These are phyloP conservation scores for Epistrophe eligans DNA, from an alignment of 2,888 invertebrate genomes.

Conservation along the genomic window DNA sequence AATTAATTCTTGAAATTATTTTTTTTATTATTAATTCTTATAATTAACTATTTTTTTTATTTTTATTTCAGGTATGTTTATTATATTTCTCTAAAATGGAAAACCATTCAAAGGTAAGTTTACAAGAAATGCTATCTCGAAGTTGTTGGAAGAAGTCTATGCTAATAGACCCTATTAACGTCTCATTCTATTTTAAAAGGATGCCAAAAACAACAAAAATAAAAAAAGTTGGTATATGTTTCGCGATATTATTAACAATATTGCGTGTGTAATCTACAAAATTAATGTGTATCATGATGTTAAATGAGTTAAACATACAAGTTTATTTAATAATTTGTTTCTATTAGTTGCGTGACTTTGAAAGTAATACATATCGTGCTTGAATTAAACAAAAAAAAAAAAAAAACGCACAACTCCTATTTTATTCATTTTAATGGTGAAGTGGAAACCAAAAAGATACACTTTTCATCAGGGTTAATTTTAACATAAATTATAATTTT, in stretches of 20 bases:
- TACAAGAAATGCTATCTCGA: background rate
- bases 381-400: background rate
- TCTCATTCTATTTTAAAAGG: background rate
- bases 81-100: background rate
- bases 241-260: background rate
- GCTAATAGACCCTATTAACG: background rate
- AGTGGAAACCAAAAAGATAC: background rate
- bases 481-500: conserved; percentile 10
- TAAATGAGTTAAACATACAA: conserved; percentile 11
- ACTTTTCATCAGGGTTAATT: conserved; percentile 13
- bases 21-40: background rate
- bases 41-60: background rate
- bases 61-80: conserved; percentile 6
- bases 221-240: too few relatives aligned
- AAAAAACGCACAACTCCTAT: background rate
- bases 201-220: background rate
- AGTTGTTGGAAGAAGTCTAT: background rate
- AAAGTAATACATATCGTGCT: background rate
- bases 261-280: conserved; percentile 12
- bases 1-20: too few relatives aligned
- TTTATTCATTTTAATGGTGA: background rate
- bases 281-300: background rate
- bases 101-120: background rate
- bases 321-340: conserved; percentile 7
- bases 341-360: conserved; percentile 23